phyloP scores from a whole-genome alignment of 2,113 vertebrate species.

The Nothoprocta perdicaria region DNA sequence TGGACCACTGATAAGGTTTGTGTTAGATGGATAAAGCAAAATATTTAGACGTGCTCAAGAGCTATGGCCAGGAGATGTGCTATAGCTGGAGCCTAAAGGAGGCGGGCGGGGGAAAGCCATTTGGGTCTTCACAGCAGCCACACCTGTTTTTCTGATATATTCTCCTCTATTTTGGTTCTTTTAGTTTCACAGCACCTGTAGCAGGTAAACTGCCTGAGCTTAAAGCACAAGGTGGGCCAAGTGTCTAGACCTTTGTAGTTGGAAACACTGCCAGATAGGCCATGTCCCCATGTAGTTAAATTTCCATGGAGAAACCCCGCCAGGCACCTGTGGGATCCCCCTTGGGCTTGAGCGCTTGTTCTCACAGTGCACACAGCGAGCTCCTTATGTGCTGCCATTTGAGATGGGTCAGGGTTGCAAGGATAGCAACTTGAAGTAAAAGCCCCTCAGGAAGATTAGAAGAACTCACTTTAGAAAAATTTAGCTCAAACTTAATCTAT shows the following conservation, averaged over 20 bases:
- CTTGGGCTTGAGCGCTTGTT: background rate
- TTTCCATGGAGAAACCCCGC: background rate
- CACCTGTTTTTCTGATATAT: background rate
- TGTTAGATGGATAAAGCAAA: background rate
- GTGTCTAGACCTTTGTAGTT: background rate
- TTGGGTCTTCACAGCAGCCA: background rate
- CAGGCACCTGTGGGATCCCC: background rate
- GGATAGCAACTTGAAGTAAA: background rate
- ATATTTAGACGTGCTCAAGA: background rate
- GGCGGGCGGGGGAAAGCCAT: too few relatives aligned
- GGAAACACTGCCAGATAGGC: background rate
- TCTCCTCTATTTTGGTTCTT: background rate
- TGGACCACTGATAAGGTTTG: too few relatives aligned
- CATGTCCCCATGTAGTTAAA: background rate
- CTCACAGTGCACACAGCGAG: background rate
- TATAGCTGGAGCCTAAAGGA: background rate
- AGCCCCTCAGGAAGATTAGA: background rate
- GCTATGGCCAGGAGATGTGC: background rate
- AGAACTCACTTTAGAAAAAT: background rate
- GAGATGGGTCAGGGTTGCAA: background rate
- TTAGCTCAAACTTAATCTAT: background rate
- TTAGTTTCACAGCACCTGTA: background rate
- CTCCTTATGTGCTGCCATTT: background rate
- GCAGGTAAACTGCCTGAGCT: background rate
- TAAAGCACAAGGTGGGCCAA: background rate